Conservation (phyloP, 2,797 vertebrate genomes). For the Sphenodon punctatus region DNA sequence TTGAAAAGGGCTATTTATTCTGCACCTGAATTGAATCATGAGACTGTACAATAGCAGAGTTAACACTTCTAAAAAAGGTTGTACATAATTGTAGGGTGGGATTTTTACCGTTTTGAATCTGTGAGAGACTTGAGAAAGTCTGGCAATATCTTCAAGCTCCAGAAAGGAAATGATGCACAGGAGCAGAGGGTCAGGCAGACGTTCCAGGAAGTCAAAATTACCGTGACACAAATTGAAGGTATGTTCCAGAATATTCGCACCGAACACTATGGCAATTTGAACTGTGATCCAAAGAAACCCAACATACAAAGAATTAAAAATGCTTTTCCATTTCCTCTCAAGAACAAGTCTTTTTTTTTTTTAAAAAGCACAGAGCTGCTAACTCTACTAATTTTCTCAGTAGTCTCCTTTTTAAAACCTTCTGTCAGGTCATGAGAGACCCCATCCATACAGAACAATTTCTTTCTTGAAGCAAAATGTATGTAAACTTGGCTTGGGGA, state of each 20-base stretch:
- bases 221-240: conserved; percentile 80
- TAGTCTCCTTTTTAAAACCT: no score
- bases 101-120: conserved; percentile 79
- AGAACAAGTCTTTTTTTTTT: neutral
- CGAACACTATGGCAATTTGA: conserved; percentile 80
- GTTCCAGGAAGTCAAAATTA: conserved; percentile 82
- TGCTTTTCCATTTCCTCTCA: neutral
- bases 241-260: conserved; percentile 75
- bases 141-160: conserved; percentile 83
- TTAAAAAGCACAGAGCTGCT: no score
- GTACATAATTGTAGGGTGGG: no score
- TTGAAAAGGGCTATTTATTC: neutral
- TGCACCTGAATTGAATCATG: conserved; percentile 20
- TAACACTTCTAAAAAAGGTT: neutral
- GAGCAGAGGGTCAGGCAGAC: conserved; percentile 81
- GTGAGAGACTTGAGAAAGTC: conserved; percentile 79
- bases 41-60: neutral
- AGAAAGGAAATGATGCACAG: conserved; percentile 82
- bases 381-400: no score
- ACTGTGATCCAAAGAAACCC: conserved; percentile 68
- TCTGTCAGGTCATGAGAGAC: no score
- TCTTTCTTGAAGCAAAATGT: no score
- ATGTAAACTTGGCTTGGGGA: no score
- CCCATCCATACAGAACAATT: no score
- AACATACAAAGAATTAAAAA: conserved; percentile 13